Evolutionary conservation across 2,888 invertebrate genomes (phyloP).

Genomic region (Aspidiotus destructor): DNA sequence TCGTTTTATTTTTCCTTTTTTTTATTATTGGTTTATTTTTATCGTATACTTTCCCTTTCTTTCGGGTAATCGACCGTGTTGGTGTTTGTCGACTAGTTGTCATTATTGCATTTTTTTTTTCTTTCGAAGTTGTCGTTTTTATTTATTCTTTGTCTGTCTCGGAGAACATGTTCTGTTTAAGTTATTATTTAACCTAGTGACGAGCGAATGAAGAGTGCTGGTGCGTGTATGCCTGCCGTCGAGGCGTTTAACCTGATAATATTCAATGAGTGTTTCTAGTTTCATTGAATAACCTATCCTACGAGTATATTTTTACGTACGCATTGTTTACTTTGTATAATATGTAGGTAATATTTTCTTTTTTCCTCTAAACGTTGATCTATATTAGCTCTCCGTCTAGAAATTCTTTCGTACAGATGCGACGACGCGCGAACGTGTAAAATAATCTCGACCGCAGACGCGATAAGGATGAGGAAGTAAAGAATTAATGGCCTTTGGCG

Average conservation of each 20-base stretch:
- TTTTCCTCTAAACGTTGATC: too few relatives aligned
- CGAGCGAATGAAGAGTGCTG: neutral
- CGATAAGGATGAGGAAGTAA: too few relatives aligned
- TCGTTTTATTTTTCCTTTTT: conserved; percentile 10
- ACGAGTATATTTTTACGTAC: too few relatives aligned
- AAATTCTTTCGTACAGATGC: too few relatives aligned
- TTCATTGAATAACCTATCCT: neutral
- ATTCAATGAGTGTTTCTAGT: neutral
- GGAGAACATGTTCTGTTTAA: neutral
- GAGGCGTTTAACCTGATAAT: neutral
- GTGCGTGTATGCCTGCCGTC: neutral
- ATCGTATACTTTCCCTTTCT: conserved; percentile 21
- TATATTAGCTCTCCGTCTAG: too few relatives aligned
- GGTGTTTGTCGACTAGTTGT: conserved; percentile 25
- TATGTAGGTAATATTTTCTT: too few relatives aligned
- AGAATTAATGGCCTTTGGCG: too few relatives aligned
- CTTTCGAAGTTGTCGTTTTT: neutral
- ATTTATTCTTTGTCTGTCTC: conserved; percentile 12
- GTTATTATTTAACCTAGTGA: conserved; percentile 12
- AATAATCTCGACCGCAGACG: too few relatives aligned
- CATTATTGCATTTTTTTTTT: conserved; percentile 8
- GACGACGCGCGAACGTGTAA: too few relatives aligned
- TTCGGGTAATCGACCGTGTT: conserved; percentile 22
- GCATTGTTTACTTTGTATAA: too few relatives aligned
- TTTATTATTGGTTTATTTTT: conserved; percentile 20